phyloP scores from a whole-genome alignment of 2,797 vertebrate genomes.

The Knipowitschia caucasica region DNA sequence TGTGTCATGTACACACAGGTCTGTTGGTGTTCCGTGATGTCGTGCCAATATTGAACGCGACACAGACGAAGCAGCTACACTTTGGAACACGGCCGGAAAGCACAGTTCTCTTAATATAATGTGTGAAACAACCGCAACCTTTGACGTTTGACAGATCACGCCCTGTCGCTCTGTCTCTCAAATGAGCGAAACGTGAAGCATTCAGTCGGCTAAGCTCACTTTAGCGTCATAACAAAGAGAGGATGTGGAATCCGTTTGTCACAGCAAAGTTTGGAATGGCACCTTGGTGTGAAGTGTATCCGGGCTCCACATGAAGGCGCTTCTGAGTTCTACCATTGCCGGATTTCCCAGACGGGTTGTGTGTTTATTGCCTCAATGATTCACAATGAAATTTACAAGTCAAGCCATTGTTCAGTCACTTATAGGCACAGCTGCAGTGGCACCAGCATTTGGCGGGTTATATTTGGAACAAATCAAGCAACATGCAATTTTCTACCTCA shows the following conservation, averaged over 20 bases:
- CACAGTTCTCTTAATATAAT: slow-evolving; percentile 15
- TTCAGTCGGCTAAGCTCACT: slow-evolving; percentile 7
- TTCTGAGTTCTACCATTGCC: neutral
- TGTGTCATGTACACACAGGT: slow-evolving; percentile 28
- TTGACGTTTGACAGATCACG: slow-evolving; percentile 5
- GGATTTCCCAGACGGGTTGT: neutral
- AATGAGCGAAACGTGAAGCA: slow-evolving; percentile 18
- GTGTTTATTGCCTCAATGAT: neutral
- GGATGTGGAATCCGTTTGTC: slow-evolving; percentile 1
- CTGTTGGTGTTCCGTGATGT: slow-evolving; percentile 28
- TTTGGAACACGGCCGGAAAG: slow-evolving; percentile 26
- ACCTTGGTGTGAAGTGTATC: neutral
- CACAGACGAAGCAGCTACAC: slow-evolving; percentile 10
- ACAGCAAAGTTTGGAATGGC: neutral
- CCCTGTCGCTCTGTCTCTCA: slow-evolving; percentile 35
- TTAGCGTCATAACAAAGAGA: neutral
- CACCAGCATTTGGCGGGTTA: neutral
- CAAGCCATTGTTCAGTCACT: neutral
- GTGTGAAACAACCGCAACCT: slow-evolving; percentile 34
- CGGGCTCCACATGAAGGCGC: neutral
- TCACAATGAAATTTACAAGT: neutral
- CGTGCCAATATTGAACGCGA: slow-evolving; percentile 27
- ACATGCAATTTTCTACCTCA: neutral
- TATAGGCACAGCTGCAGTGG: neutral
- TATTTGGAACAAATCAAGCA: neutral